Percentiles rank a stretch among this genome's conserved stretches.
These are phyloP conservation scores for Menidia menidia DNA, from an alignment of 2,797 vertebrate genomes.

Conservation along the genomic window DNA sequence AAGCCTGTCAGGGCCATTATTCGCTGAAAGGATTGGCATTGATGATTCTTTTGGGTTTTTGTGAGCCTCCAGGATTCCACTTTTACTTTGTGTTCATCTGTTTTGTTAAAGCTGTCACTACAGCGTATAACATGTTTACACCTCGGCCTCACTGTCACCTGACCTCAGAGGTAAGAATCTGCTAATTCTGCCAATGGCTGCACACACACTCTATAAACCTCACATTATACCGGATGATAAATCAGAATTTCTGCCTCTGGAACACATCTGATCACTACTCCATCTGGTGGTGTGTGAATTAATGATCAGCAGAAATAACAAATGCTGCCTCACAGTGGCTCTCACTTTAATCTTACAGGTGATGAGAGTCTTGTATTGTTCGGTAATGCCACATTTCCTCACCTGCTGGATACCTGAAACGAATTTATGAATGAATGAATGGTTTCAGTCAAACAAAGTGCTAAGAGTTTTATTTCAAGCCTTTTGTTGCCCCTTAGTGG, in stretches of 20 bases:
- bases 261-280: constrained; percentile 54
- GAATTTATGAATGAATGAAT: too few species aligned
- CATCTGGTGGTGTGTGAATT: constrained; percentile 62
- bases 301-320: not conserved
- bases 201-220: not conserved
- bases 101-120: not conserved
- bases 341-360: not conserved
- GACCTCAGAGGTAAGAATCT: not conserved
- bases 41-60: not conserved
- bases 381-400: not conserved
- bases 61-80: not conserved
- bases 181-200: not conserved
- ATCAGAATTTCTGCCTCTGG: not conserved
- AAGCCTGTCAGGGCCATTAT: constrained; percentile 7
- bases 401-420: not conserved
- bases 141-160: too few species aligned
- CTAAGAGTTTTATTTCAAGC: not conserved
- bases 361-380: not conserved
- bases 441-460: too few species aligned
- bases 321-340: not conserved
- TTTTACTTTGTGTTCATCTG: not conserved
- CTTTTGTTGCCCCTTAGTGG: constrained; percentile 12
- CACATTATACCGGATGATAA: not conserved
- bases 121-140: not conserved
- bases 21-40: not conserved